These are phyloP conservation scores for Scolopax bukidnonensis DNA, from an alignment of 2,797 vertebrate species.

Conservation along the genomic window DNA sequence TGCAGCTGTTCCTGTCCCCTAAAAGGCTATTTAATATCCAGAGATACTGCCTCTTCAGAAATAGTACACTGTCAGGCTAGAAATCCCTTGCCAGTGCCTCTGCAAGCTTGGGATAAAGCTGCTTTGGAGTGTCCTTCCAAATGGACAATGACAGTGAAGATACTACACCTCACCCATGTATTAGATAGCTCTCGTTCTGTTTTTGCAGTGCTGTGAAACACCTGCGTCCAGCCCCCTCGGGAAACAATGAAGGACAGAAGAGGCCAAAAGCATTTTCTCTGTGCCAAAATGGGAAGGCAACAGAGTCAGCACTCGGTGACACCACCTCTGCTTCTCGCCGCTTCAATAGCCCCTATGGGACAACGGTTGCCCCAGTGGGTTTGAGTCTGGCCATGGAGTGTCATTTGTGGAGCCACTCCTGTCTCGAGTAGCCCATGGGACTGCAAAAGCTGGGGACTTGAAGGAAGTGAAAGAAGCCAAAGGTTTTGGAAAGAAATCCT, in stretches of 20 bases:
- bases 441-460: not conserved
- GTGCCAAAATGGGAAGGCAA: not conserved
- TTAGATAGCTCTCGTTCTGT: rapidly evolving
- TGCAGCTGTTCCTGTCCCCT: not conserved
- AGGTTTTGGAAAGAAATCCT: not conserved
- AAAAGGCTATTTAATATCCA: not conserved
- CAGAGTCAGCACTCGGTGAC: not conserved
- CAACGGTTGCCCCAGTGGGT: rapidly evolving
- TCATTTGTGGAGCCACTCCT: not conserved
- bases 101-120: not conserved
- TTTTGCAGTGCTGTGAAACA: not conserved
- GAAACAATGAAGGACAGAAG: not conserved
- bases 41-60: not conserved
- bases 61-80: not conserved
- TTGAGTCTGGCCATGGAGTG: rapidly evolving
- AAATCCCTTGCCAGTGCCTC: not conserved
- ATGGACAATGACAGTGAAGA: rapidly evolving
- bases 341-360: not conserved
- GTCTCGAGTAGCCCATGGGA: rapidly evolving
- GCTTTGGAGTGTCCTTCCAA: not conserved
- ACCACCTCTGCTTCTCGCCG: not conserved
- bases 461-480: not conserved
- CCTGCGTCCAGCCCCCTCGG: rapidly evolving
- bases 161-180: rapidly evolving
- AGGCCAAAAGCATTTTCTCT: not conserved